phyloP scores from a whole-genome alignment of 2,113 vertebrate species.

The Sturnus vulgaris region DNA sequence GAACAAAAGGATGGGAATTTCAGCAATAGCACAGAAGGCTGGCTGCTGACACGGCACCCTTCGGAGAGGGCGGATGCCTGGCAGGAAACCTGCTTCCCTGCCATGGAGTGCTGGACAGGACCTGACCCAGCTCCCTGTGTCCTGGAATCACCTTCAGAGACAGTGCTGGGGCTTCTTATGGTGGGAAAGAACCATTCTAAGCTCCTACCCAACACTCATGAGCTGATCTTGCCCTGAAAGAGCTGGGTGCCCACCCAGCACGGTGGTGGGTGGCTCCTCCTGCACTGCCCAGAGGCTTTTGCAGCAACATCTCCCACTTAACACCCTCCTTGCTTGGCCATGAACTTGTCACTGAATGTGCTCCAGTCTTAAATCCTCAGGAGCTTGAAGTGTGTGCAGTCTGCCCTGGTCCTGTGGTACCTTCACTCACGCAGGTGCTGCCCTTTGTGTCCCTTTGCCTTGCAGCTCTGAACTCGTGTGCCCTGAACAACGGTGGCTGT shows the following conservation, averaged over 20 bases:
- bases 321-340: accelerated
- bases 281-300: accelerated
- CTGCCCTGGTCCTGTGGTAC: not conserved
- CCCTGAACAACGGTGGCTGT: constrained; percentile 87
- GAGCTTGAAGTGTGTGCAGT: accelerated
- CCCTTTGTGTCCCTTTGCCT: not conserved
- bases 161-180: accelerated
- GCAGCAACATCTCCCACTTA: accelerated
- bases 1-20: not conserved
- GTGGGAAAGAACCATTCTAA: not conserved
- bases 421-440: accelerated
- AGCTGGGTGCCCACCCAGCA: not conserved
- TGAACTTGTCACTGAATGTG: accelerated
- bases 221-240: not conserved
- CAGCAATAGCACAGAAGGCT: accelerated
- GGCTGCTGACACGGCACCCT: not conserved
- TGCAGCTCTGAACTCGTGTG: constrained; percentile 81
- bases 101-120: not conserved
- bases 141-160: not conserved
- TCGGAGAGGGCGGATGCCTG: accelerated
- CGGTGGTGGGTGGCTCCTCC: accelerated
- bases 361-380: accelerated
- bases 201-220: accelerated
- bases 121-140: not conserved
- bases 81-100: not conserved